Conservation (phyloP, 2,888 invertebrate genomes). For the Cenopis cana region DNA sequence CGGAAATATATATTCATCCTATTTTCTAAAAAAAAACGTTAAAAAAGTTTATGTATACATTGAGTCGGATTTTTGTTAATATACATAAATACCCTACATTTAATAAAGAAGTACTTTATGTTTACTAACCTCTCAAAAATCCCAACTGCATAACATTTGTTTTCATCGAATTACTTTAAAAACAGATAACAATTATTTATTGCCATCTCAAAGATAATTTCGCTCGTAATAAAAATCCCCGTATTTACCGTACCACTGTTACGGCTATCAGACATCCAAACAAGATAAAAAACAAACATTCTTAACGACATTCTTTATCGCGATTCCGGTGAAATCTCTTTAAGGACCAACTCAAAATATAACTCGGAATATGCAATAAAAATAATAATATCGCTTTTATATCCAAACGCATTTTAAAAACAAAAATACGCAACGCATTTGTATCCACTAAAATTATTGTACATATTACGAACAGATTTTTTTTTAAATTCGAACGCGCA, state of each 20-base stretch:
- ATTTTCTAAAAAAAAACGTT: too few species aligned
- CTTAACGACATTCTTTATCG: slow-evolving; percentile 76
- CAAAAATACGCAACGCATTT: background rate
- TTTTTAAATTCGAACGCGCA: background rate
- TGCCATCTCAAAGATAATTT: slow-evolving; percentile 59
- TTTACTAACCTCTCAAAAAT: slow-evolving; percentile 2
- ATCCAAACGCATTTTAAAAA: slow-evolving; percentile 19
- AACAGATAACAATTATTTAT: slow-evolving; percentile 45
- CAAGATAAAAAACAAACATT: slow-evolving; percentile 73
- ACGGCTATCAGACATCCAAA: slow-evolving; percentile 68
- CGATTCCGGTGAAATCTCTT: slow-evolving; percentile 62
- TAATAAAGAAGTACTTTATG: background rate
- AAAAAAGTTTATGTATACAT: background rate
- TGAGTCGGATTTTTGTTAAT: background rate
- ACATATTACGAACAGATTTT: background rate
- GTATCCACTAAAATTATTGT: background rate
- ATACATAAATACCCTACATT: background rate
- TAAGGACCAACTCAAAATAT: slow-evolving; percentile 36
- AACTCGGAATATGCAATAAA: slow-evolving; percentile 35
- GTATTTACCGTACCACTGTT: slow-evolving; percentile 71
- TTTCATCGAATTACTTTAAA: slow-evolving; percentile 31
- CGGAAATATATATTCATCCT: too few species aligned
- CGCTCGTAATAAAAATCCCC: slow-evolving; percentile 66
- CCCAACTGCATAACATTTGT: slow-evolving; percentile 8
- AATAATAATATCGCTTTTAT: slow-evolving; percentile 29